Percentiles rank a stretch among this genome's conserved stretches.
phyloP scores from a whole-genome alignment of 2,113 vertebrate genomes.

The Cricetomys ansorgei region DNA sequence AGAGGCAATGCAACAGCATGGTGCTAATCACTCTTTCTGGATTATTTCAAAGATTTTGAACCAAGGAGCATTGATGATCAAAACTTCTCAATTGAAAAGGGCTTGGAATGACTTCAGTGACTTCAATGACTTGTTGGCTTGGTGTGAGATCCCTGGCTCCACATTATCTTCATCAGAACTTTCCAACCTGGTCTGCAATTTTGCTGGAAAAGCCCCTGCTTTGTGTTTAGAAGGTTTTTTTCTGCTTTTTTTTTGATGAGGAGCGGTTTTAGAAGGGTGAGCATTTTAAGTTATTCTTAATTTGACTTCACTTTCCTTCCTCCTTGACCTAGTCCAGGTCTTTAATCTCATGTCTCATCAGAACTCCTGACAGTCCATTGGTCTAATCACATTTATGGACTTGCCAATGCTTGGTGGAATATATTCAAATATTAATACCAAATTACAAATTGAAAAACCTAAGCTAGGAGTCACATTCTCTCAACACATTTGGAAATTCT shows the following conservation, averaged over 20 bases:
- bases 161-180: background rate
- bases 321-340: background rate
- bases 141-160: background rate
- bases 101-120: constrained; percentile 36
- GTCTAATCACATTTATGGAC: background rate
- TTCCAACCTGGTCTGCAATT: background rate
- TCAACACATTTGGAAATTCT: background rate
- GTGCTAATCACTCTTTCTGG: constrained; percentile 69
- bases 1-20: background rate
- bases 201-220: background rate
- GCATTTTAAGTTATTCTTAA: background rate
- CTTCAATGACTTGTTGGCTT: background rate
- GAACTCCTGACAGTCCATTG: background rate
- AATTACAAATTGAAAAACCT: background rate
- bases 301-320: background rate
- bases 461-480: background rate
- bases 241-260: constrained; percentile 22
- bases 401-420: background rate
- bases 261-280: constrained; percentile 18
- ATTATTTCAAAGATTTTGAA: constrained; percentile 54
- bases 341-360: background rate
- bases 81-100: constrained; percentile 57
- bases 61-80: background rate
- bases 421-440: constrained; percentile 24
- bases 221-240: background rate